Base-by-base conservation (phyloP, 2,888 invertebrate genomes). In the Pyralis farinalis region DNA sequence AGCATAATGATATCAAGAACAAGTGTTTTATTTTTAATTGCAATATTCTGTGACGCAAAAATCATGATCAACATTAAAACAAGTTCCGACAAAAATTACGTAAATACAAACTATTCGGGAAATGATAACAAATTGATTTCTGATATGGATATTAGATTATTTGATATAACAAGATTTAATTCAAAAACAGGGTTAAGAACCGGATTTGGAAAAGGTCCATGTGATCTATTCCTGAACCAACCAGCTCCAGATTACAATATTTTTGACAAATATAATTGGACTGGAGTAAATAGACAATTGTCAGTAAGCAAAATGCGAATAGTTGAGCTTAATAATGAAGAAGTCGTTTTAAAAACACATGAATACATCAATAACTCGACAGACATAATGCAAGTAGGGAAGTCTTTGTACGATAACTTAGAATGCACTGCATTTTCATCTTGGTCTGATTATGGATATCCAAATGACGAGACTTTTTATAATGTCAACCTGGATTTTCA, bases 241-340 rank as follows among this genome's bases (percentile, higher is more conserved):
- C 84, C 84, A 0, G 84, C 85, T 0, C 44, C 53, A 0, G 75
- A 79, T 27, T 65, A 69, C 0, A 47, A 81, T 39, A 34, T 81
- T 6, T 86, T 62, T 37, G 27, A 64, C 21, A 56, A 66, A 28
- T 80, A 50, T 42, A 47, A 80, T 37, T 86, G 86, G 86, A 53
- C 57, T 1, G 57, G 73, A 50, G 63, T 73, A 0, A 52, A 46
- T 16, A 63, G 80, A 48, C 61, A 55, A 34, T 11, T 81, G 6
- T 46, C 12, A 6, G 44, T 83, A 0, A 60, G 64, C 40, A 65
- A 63, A 4, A 51, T 61, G 1, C 58, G 54, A 42, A 49, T 81
- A 1, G 29, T 68, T 6, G 72, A 79, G n/a, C 57, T 80, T 1
- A 50, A 70, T 0, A 72, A 64, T 20, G 51, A 69, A 42, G 50